A percentile compares a stretch with the other conserved stretches of the same genome.
Evolutionary conservation across 2,888 invertebrate species (phyloP).

Genomic region (Cotesia congregata): DNA sequence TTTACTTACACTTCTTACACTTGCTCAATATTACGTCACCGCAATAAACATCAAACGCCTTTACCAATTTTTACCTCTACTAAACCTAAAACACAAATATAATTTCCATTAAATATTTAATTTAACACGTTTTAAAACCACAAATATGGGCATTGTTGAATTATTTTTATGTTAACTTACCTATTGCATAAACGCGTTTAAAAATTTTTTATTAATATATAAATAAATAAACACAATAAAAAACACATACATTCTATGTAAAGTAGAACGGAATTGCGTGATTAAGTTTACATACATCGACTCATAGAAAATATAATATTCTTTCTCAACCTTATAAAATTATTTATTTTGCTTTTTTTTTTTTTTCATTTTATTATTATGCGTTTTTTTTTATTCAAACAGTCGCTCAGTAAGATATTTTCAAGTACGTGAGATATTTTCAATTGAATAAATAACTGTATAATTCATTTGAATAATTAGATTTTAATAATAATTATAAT

Average conservation of each 20-base stretch:
- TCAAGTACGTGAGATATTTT: neutral
- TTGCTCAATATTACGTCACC: constrained; percentile 30
- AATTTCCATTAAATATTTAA: neutral
- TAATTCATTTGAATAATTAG: neutral
- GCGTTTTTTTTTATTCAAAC: neutral
- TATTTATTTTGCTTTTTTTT: neutral
- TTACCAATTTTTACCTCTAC: neutral
- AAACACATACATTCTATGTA: constrained; percentile 30
- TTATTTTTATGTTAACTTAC: neutral
- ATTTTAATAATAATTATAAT: neutral
- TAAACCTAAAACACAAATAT: neutral
- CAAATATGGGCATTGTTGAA: neutral
- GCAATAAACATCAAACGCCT: constrained; percentile 13
- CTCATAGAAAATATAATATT: constrained; percentile 29
- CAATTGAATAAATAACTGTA: neutral
- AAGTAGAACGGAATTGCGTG: constrained; percentile 43
- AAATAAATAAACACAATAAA: neutral
- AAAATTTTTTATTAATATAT: constrained; percentile 22
- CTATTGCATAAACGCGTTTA: neutral
- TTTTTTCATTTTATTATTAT: neutral
- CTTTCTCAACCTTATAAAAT: constrained; percentile 15
- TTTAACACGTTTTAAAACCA: neutral
- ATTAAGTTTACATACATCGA: constrained; percentile 34
- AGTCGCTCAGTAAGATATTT: neutral
- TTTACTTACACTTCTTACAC: constrained; percentile 30